Conservation (phyloP, 2,797 vertebrate species). For the Spatula versicolor region DNA sequence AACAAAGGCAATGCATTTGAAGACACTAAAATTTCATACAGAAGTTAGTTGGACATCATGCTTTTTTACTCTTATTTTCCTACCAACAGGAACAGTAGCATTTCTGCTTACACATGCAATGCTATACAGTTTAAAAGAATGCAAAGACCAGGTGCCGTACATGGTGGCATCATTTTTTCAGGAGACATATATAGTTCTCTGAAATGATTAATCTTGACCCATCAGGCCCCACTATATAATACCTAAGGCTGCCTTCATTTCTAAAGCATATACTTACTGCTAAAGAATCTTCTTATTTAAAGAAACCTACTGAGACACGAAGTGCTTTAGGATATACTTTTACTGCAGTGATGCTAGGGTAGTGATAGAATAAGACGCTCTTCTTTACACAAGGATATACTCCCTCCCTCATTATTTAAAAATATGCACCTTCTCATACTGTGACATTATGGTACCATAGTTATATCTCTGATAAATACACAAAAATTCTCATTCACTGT, state of each 20-base stretch:
- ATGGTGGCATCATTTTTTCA: slow-evolving; percentile 51
- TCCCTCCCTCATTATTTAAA: neutral
- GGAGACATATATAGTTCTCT: slow-evolving; percentile 30
- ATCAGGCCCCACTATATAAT: slow-evolving; percentile 8
- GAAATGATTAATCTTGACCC: slow-evolving; percentile 21
- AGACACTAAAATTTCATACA: neutral
- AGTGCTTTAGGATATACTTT: neutral
- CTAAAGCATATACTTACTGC: slow-evolving; percentile 1
- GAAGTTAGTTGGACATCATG: neutral
- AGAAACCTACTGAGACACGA: neutral
- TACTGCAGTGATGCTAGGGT: neutral
- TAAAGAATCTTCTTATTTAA: slow-evolving; percentile 23
- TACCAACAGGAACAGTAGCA: neutral
- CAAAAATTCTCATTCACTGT: neutral
- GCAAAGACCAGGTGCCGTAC: slow-evolving; percentile 51
- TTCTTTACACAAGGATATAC: neutral
- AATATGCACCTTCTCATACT: neutral
- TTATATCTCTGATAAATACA: neutral
- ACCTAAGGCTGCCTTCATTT: slow-evolving; percentile 39
- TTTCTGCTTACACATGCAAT: slow-evolving; percentile 6
- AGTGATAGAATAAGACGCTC: neutral
- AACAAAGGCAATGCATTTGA: neutral
- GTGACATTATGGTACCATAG: neutral
- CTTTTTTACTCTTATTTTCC: neutral
- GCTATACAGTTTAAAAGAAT: slow-evolving; percentile 48